Evolutionary conservation across 2,113 vertebrate species (phyloP).

Genomic region (Connochaetes taurinus): DNA sequence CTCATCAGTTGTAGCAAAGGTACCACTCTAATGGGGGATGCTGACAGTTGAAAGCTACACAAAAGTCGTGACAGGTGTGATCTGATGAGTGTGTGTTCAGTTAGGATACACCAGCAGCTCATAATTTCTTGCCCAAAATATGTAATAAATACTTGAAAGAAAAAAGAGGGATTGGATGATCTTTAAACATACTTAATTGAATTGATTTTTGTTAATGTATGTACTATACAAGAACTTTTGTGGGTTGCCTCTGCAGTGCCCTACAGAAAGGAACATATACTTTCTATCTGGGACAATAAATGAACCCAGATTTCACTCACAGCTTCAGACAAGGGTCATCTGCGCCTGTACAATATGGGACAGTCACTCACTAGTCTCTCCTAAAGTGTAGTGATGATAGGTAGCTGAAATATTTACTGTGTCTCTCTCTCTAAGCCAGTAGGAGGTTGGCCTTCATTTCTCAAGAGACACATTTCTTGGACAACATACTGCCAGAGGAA

Average conservation of each 20-base stretch:
- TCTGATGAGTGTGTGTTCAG: not conserved
- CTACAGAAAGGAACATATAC: not conserved
- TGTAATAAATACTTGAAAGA: not conserved
- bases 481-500: not conserved
- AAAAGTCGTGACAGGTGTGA: not conserved
- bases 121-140: not conserved
- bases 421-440: not conserved
- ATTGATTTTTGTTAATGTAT: not conserved
- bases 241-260: not conserved
- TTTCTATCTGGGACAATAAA: not conserved
- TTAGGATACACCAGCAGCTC: not conserved
- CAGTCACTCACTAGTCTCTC: too few relatives aligned
- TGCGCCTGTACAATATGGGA: not conserved
- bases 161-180: not conserved
- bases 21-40: rapidly evolving
- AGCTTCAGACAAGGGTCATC: not conserved
- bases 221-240: not conserved
- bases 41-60: not conserved
- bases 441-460: not conserved
- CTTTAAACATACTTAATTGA: not conserved
- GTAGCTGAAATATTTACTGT: not conserved
- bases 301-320: not conserved
- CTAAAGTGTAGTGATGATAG: not conserved
- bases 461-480: not conserved
- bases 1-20: not conserved